Percentiles rank a stretch among this genome's conserved stretches.
Evolutionary conservation across 2,113 vertebrate species (phyloP).

Genomic region (Galbula dea): DNA sequence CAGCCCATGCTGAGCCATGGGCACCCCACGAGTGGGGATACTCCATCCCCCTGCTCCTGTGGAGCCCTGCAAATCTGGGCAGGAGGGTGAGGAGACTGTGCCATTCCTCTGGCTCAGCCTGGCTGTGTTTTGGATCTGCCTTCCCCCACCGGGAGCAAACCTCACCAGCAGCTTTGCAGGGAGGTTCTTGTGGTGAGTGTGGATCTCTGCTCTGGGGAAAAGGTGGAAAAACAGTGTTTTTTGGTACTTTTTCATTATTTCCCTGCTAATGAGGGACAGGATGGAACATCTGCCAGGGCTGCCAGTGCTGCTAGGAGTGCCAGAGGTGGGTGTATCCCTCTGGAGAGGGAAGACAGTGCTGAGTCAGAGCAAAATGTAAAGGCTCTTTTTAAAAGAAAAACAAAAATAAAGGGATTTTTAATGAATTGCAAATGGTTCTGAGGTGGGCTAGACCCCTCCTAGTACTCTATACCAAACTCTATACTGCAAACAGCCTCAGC

Average conservation of each 20-base stretch:
- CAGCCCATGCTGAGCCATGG: background rate
- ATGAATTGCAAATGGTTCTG: constrained; percentile 43
- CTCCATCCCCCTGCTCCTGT: too few relatives aligned
- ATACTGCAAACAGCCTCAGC: background rate
- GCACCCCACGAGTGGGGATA: background rate
- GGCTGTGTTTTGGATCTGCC: background rate
- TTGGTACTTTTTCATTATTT: background rate
- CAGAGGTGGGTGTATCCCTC: background rate
- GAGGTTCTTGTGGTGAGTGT: background rate
- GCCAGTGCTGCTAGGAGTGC: background rate
- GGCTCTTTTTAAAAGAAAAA: background rate
- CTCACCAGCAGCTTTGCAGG: background rate
- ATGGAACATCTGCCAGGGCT: constrained; percentile 40
- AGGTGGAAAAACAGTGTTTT: background rate
- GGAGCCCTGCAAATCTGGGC: accelerated
- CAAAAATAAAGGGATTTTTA: background rate
- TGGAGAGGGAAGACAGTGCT: background rate
- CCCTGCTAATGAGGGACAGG: background rate
- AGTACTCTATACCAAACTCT: too few relatives aligned
- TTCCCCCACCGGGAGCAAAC: background rate
- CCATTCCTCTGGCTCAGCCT: accelerated
- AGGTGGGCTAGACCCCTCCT: constrained; percentile 20
- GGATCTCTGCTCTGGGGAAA: background rate
- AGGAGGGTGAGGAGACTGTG: background rate
- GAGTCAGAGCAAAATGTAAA: background rate